Base-by-base conservation (phyloP, 2,113 vertebrate genomes). In the Cephalopholis sonnerati region DNA sequence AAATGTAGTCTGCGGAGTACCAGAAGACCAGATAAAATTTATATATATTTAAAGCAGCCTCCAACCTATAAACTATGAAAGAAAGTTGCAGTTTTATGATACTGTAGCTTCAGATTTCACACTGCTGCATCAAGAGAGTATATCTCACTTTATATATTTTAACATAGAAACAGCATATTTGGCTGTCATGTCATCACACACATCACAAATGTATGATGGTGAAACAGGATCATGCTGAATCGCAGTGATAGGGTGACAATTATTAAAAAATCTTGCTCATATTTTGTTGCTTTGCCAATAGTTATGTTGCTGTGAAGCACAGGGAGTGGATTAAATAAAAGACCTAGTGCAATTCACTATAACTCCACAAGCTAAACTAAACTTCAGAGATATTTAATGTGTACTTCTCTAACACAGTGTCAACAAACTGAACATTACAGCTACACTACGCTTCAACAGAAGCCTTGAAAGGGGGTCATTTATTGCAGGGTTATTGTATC, bases 11-110 rank as follows among this genome's bases (percentile, higher is more conserved):
- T 69, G 83, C n/a, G 22, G 81, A 86, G 72, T 77, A 92, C 75
- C 92, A 93, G 90, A 94, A 93, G 92, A 93, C 86, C 88, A 81
- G 59, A 89, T 79, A 53, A 59, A 71, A 86, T 74, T 1, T 65
- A 55, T 65, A 67, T 55, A 71, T 71, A 67, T 63, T 20, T 74
- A 65, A 62, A 58, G 25, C 41, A 51, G 22, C 58, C 71, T 69
- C 15, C 4, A 68, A 51, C 32, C 2, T 54, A 13, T 44, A 79
- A 62, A 83, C 27, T 67, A 6, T 10, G 7, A 18, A 44, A n/a
- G 48, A 70, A 54, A 39, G 68, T 15, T 44, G 18, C 18, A 7
- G 27, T 82, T 77, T 25, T 70, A 46, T 66, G 29, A 44, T 44
- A 0, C 5, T 72, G 16, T 41, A 74, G 48, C 50, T 48, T 53